A percentile compares a stretch with the other conserved stretches of the same genome.
phyloP scores from a whole-genome alignment of 2,888 invertebrate species.

The Acrobeloides nanus region DNA sequence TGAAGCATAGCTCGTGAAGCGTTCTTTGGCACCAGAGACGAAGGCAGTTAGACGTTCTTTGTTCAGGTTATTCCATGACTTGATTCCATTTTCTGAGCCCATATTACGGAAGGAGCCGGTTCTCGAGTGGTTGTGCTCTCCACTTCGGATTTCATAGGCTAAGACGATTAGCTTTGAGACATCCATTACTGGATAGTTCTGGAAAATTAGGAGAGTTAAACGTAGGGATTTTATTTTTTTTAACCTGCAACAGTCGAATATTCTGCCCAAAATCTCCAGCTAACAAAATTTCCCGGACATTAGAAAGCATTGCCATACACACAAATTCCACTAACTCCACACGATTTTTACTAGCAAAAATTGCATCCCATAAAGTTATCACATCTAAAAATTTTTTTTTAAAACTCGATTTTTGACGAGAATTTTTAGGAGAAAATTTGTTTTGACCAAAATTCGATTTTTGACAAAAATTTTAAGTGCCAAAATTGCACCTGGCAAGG shows the following conservation, averaged over 20 bases:
- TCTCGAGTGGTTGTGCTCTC: not conserved
- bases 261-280: conserved; percentile 83
- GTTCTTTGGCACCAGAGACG: conserved; percentile 16
- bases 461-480: not conserved
- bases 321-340: conserved; percentile 84
- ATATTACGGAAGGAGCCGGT: not conserved
- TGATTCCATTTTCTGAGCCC: not conserved
- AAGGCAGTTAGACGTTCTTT: conserved; percentile 12
- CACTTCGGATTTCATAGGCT: conserved; percentile 23
- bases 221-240: not conserved
- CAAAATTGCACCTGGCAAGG: conserved; percentile 66
- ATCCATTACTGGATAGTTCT: conserved; percentile 45
- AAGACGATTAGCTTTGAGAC: conserved; percentile 29
- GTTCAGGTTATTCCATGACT: conserved; percentile 4
- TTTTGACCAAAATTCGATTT: not conserved
- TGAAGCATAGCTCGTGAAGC: conserved; percentile 10
- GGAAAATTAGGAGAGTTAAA: conserved; percentile 11
- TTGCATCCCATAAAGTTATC: conserved; percentile 89
- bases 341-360: conserved; percentile 80
- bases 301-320: conserved; percentile 96
- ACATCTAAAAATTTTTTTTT: conserved; percentile 64
- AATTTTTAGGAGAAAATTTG: conserved; percentile 2
- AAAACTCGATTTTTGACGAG: not conserved
- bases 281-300: conserved; percentile 75
- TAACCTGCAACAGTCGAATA: conserved; percentile 79